These are phyloP conservation scores for Crocidura indochinensis DNA, from an alignment of 2,797 vertebrate species.

Conservation along the genomic window DNA sequence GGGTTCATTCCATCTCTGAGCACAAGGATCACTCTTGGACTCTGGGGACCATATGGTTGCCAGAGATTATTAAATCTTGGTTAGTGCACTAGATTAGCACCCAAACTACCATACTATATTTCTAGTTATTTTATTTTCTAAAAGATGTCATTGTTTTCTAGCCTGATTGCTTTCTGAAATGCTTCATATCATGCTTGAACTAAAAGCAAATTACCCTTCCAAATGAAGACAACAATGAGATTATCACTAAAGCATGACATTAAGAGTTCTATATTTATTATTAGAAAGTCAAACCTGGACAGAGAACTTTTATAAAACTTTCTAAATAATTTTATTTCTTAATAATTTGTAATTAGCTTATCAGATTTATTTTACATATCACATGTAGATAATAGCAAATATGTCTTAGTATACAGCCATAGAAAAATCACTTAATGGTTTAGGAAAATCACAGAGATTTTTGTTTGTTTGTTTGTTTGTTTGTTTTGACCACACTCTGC, in stretches of 20 bases:
- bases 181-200: background rate
- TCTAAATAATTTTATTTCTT: slow-evolving; percentile 84
- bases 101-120: too few relatives aligned
- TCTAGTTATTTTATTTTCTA: background rate
- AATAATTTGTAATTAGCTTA: slow-evolving; percentile 86
- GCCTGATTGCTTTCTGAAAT: slow-evolving; percentile 19
- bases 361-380: slow-evolving; percentile 84
- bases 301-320: slow-evolving; percentile 63
- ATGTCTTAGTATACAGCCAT: slow-evolving; percentile 78
- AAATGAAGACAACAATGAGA: background rate
- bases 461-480: too few relatives aligned
- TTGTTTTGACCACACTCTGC: too few relatives aligned
- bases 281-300: slow-evolving; percentile 76
- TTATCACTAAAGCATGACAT: background rate
- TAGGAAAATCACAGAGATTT: slow-evolving; percentile 69
- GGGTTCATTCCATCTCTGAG: too few relatives aligned
- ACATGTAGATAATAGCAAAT: slow-evolving; percentile 83
- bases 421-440: slow-evolving; percentile 82
- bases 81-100: too few relatives aligned
- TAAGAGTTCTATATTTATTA: slow-evolving; percentile 82
- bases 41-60: too few relatives aligned
- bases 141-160: slow-evolving; percentile 19
- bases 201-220: background rate
- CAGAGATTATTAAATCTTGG: too few relatives aligned
- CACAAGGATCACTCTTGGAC: too few relatives aligned